A percentile compares a stretch with the other conserved stretches of the same genome.
Conservation (phyloP, 2,797 vertebrate genomes). For the Eidolon dupreanum region DNA sequence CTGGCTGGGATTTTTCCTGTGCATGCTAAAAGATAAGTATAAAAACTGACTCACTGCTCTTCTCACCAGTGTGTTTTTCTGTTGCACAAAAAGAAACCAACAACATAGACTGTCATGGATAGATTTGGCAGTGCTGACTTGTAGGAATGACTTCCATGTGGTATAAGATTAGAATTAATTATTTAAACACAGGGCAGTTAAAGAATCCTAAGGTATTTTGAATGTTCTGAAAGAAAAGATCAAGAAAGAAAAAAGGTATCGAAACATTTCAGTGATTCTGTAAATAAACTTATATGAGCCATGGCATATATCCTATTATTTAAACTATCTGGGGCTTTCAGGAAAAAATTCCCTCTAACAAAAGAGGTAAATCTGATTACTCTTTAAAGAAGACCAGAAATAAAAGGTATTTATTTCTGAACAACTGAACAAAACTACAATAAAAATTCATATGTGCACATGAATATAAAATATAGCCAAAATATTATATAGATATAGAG, state of each 20-base stretch:
- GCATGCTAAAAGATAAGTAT: conserved; percentile 67
- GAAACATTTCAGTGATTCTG: background rate
- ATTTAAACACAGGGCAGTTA: background rate
- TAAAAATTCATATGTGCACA: background rate
- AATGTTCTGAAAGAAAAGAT: conserved; percentile 14
- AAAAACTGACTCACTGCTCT: conserved; percentile 42
- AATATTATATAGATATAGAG: background rate
- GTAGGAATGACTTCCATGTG: conserved; percentile 53
- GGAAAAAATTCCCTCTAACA: background rate
- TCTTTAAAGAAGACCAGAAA: background rate
- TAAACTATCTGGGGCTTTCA: background rate
- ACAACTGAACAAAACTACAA: background rate
- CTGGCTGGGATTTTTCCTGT: conserved; percentile 74
- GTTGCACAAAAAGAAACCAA: background rate
- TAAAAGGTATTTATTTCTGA: background rate
- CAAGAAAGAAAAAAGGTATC: background rate
- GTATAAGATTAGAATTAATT: conserved; percentile 5
- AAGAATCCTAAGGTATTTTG: background rate
- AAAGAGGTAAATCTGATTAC: background rate
- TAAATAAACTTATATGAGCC: background rate
- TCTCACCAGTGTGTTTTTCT: background rate
- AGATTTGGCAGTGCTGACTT: background rate
- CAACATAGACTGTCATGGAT: background rate
- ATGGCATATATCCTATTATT: background rate
- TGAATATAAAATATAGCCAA: background rate